Conservation (phyloP, 2,888 invertebrate species). For the Melinaea menophilus region DNA sequence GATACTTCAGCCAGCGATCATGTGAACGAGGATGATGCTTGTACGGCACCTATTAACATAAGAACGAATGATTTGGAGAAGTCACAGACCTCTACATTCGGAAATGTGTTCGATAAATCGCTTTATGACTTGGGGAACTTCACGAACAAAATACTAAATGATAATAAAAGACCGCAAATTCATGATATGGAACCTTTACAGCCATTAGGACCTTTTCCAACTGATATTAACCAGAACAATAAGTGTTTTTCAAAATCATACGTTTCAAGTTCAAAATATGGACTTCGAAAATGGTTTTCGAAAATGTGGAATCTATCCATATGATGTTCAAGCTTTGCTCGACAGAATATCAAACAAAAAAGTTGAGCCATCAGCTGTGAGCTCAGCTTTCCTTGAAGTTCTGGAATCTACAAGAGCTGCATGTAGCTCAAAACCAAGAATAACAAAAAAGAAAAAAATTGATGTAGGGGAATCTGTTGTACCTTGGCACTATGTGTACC, state of each 20-base stretch:
- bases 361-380: no score
- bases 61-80: conserved; percentile 9
- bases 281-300: neutral
- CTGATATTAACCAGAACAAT: conserved; percentile 17
- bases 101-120: conserved; percentile 16
- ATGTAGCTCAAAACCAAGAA: no score
- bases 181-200: conserved; percentile 17
- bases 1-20: conserved; percentile 14
- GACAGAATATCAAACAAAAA: no score
- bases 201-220: conserved; percentile 16
- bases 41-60: neutral
- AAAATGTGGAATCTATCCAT: no score
- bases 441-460: no score
- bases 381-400: no score
- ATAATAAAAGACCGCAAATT: conserved; percentile 20
- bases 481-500: conserved; percentile 25
- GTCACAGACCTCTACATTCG: conserved; percentile 17
- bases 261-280: conserved; percentile 13
- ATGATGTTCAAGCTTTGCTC: no score
- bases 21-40: conserved; percentile 9
- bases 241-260: neutral
- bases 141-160: conserved; percentile 23
- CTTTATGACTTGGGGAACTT: conserved; percentile 22
- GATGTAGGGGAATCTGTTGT: conserved; percentile 14
- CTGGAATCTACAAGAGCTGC: no score